Base-by-base conservation (phyloP, 2,797 vertebrate species). In the Sebastes elongatus region DNA sequence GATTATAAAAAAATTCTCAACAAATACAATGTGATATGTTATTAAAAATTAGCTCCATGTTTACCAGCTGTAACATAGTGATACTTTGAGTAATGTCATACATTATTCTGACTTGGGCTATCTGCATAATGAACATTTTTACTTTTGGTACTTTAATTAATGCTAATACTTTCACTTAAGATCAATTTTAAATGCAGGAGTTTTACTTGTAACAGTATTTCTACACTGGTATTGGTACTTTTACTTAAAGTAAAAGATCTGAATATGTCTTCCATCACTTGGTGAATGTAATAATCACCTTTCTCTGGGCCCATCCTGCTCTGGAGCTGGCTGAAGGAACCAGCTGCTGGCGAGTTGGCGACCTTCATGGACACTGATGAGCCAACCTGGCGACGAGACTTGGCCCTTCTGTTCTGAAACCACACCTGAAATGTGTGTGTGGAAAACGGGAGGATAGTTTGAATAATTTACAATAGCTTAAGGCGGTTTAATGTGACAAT, bases 331-430 rank as follows among this genome's bases (percentile, higher is more conserved):
- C 52, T 64, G 63, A 95, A 95, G 6, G 89, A 33, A 3, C 33
- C 73, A 23, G 81, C 76, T 49, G 87, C 33, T 20, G 91, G 71
- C 2, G 81, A 49, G 81, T 76, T 94, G 25, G 76, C 11, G n/a
- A 61, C 74, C 76, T 95, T 95, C 35, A 79, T 85, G 8, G 93
- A 79, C 11, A 83, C 81, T 0, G 93, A 88, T 4, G 93, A 94
- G 20, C 95, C 93, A 2, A 96, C 96, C 57, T 96, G 96, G 18
- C 96, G 95, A 52, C 96, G 94, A 20, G 96, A 96, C 73, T 97
- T 97, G 53, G 97, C 96, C 1, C 97, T 95, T 71, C 96, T 90
- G 90, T 97, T 97, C 93, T 97, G 96, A 87, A 97, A 95, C 97
- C 97, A 97, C 42, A 97, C 96, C 96, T 98, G 81, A 9, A 72